Conservation (phyloP, 1,140 invertebrate species). For the Aphelenchoides avenae region DNA sequence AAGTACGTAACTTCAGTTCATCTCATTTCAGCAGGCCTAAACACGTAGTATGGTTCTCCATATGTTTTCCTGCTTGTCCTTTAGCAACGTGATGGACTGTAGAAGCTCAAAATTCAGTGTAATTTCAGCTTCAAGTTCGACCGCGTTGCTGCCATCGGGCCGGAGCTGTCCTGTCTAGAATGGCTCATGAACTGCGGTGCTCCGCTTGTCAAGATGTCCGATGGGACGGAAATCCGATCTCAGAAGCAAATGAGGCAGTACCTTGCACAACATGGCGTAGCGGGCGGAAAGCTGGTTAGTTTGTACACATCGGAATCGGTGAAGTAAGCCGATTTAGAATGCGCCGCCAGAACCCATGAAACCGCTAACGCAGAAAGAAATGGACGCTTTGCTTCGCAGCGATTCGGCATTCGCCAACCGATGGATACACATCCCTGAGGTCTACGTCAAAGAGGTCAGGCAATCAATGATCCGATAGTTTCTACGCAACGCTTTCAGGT, state of each 20-base stretch:
- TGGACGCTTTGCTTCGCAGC: neutral
- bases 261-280: constrained; percentile 22
- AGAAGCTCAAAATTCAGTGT: no score
- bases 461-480: no score
- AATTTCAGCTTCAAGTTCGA: constrained; percentile 32
- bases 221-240: constrained; percentile 36
- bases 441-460: constrained; percentile 23
- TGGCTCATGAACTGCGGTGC: constrained; percentile 53
- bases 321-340: constrained; percentile 4
- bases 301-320: neutral
- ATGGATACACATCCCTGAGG: constrained; percentile 27
- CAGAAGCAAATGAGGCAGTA: constrained; percentile 38
- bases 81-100: no score
- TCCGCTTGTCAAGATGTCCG: constrained; percentile 39
- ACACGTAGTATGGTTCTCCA: no score
- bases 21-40: no score
- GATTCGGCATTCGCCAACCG: constrained; percentile 4
- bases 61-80: no score
- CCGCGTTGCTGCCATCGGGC: constrained; percentile 40
- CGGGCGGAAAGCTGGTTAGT: constrained; percentile 15
- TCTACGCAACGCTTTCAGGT: no score
- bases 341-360: constrained; percentile 2
- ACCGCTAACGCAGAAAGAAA: constrained; percentile 7
- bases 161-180: constrained; percentile 49
- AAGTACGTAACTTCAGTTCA: no score